phyloP scores from a whole-genome alignment of 2,888 invertebrate species.

The Lissocephala sabroskyi region DNA sequence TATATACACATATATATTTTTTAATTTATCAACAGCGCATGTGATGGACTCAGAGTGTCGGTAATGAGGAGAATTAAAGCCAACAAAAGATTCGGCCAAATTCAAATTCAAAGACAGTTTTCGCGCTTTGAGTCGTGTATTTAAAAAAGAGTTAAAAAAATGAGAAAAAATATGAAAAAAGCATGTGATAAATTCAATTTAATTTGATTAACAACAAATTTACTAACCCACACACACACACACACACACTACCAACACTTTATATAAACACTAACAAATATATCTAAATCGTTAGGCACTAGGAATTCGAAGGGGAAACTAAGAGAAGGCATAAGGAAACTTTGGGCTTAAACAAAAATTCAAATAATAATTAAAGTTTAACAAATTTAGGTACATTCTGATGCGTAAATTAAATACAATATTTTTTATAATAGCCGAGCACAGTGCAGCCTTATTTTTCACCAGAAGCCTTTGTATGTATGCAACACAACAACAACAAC shows the following conservation, averaged over 20 bases:
- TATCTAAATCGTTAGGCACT: neutral
- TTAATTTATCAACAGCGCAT: constrained; percentile 62
- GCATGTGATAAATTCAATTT: constrained; percentile 58
- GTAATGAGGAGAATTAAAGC: constrained; percentile 7
- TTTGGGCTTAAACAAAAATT: neutral
- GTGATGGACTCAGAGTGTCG: constrained; percentile 49
- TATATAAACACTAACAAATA: neutral
- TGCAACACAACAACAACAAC: constrained; percentile 12
- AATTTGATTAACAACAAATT: constrained; percentile 47
- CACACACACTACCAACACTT: constrained; percentile 16
- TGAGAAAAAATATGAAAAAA: too few relatives aligned
- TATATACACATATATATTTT: constrained; percentile 47
- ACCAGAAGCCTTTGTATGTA: constrained; percentile 1
- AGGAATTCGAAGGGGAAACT: neutral
- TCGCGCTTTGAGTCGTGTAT: constrained; percentile 34
- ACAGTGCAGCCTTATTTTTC: constrained; percentile 2
- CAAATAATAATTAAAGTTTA: constrained; percentile 2
- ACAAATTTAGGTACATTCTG: constrained; percentile 9
- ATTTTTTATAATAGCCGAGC: constrained; percentile 9
- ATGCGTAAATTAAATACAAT: constrained; percentile 4
- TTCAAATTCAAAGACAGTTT: constrained; percentile 21
- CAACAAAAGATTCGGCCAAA: constrained; percentile 6
- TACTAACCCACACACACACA: constrained; percentile 16
- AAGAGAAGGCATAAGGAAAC: neutral
- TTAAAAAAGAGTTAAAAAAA: constrained; percentile 27